Conservation (phyloP, 2,113 vertebrate genomes). For the Hydrochoerus hydrochaeris region DNA sequence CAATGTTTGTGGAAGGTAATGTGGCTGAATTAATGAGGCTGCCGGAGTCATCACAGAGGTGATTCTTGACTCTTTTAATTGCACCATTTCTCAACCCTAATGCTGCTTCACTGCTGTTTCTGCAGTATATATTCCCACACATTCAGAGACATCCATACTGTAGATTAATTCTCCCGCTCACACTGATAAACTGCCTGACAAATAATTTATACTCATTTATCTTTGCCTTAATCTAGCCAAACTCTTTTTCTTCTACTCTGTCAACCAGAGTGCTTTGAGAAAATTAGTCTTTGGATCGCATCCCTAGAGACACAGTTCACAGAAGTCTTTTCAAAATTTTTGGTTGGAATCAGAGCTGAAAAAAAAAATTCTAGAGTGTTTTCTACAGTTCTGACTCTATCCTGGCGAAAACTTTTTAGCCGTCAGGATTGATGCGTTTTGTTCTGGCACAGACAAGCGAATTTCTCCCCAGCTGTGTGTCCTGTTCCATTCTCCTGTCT, state of each 20-base stretch:
- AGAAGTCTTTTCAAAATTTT: neutral
- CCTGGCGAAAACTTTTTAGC: neutral
- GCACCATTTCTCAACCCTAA: slow-evolving; percentile 76
- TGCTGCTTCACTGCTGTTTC: slow-evolving; percentile 60
- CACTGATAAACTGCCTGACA: slow-evolving; percentile 70
- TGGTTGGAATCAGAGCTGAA: neutral
- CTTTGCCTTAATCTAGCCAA: slow-evolving; percentile 66
- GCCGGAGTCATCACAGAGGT: slow-evolving; percentile 67
- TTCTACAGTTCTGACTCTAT: neutral
- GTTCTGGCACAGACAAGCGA: neutral
- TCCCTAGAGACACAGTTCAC: neutral
- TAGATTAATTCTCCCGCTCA: slow-evolving; percentile 71
- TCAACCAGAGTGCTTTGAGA: slow-evolving; percentile 7
- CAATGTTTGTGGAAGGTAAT: slow-evolving; percentile 68
- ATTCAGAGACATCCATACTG: neutral
- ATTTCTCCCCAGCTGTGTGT: neutral
- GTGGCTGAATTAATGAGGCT: slow-evolving; percentile 77
- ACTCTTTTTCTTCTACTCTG: slow-evolving; percentile 49
- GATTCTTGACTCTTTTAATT: slow-evolving; percentile 75
- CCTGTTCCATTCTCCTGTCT: neutral
- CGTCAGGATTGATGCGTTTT: neutral
- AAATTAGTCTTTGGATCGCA: slow-evolving; percentile 18
- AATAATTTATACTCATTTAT: slow-evolving; percentile 77
- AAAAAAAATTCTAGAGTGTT: neutral
- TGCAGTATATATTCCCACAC: slow-evolving; percentile 48